These are phyloP conservation scores for Deladenus siricidicola DNA, from an alignment of 2,888 invertebrate species.

Conservation along the genomic window DNA sequence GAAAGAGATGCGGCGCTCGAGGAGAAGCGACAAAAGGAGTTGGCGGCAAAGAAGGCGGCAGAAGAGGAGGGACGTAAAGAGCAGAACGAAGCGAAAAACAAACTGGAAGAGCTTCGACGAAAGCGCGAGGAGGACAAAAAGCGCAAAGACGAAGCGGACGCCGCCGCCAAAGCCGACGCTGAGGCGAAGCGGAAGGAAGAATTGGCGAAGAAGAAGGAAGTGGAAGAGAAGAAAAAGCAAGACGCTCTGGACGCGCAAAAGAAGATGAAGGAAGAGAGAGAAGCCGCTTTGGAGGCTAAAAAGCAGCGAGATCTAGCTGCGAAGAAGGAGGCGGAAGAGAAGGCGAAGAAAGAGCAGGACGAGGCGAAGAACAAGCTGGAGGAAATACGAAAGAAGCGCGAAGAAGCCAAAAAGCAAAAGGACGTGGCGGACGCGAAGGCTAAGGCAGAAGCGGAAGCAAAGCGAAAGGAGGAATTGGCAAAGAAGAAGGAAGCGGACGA, in stretches of 20 bases:
- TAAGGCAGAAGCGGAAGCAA: constrained; percentile 20
- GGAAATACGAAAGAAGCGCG: neutral
- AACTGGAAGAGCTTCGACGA: constrained; percentile 10
- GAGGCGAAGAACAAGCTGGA: constrained; percentile 6
- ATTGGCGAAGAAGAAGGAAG: constrained; percentile 16
- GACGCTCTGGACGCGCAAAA: too few species aligned
- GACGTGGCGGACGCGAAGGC: constrained; percentile 23
- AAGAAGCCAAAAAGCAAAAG: constrained; percentile 11
- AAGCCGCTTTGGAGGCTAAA: too few species aligned
- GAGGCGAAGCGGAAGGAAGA: constrained; percentile 12
- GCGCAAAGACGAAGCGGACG: constrained; percentile 18
- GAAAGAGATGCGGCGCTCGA: constrained; percentile 4
- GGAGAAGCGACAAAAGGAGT: constrained; percentile 12
- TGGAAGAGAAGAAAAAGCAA: constrained; percentile 11
- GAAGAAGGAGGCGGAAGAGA: neutral
- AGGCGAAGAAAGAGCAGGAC: constrained; percentile 9
- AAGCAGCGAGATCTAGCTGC: neutral
- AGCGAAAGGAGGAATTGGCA: constrained; percentile 8
- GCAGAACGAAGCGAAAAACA: constrained; percentile 17
- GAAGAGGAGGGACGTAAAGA: constrained; percentile 6
- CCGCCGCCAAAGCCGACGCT: neutral
- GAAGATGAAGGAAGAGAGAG: too few species aligned
- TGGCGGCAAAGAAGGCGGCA: neutral
- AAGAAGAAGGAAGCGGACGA: constrained; percentile 14
- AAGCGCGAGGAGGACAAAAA: constrained; percentile 12